These are phyloP conservation scores for Trinorchestia longiramus DNA, from an alignment of 1,140 invertebrate genomes.

Conservation along the genomic window DNA sequence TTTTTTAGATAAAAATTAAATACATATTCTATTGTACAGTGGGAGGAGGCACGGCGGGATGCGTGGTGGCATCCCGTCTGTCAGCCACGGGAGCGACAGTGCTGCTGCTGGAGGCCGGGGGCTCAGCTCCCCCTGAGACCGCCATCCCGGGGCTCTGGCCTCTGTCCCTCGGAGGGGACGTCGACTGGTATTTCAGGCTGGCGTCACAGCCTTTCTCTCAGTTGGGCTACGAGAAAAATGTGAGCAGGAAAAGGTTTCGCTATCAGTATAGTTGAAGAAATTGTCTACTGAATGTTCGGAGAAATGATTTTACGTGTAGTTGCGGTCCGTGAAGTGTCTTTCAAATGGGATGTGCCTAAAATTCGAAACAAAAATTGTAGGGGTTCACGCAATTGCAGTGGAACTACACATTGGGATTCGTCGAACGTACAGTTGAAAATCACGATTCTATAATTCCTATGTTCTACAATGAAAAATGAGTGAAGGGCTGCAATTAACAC, in stretches of 20 bases:
- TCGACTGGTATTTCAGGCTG: neutral
- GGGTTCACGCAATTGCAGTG: no score
- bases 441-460: no score
- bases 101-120: constrained; percentile 38
- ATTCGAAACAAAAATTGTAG: no score
- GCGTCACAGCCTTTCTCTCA: constrained; percentile 14
- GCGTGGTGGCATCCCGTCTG: constrained; percentile 10
- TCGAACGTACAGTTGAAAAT: no score
- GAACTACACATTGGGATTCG: no score
- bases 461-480: no score
- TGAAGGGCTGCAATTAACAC: no score
- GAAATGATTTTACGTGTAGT: no score
- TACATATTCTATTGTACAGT: neutral
- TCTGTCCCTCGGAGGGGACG: constrained; percentile 2
- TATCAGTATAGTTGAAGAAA: neutral
- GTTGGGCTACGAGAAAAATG: neutral
- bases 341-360: no score
- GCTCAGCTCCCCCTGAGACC: neutral
- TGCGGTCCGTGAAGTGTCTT: no score
- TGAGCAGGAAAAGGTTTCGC: neutral
- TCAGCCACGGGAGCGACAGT: constrained; percentile 14
- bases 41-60: neutral
- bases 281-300: no score
- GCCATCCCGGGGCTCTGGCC: constrained; percentile 12
- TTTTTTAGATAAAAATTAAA: no score